These are phyloP conservation scores for Neolamprologus modestus DNA, from an alignment of 2,113 vertebrate species.

Conservation along the genomic window DNA sequence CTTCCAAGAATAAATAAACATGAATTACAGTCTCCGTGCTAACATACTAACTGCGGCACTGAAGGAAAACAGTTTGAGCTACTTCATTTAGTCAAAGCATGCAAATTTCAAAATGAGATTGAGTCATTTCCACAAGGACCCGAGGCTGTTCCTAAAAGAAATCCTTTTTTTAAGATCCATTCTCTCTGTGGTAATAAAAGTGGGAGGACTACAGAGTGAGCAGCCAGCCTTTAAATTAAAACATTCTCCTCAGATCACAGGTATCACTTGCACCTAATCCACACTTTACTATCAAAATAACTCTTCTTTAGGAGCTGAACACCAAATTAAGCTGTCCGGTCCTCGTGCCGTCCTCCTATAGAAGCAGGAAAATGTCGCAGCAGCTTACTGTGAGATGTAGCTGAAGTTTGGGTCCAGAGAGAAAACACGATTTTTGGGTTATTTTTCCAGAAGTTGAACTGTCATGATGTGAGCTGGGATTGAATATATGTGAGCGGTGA, in stretches of 20 bases:
- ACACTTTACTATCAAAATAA: slow-evolving; percentile 17
- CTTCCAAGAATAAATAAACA: neutral
- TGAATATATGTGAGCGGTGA: neutral
- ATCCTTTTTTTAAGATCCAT: slow-evolving; percentile 43
- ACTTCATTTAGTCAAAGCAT: slow-evolving; percentile 53
- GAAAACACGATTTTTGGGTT: neutral
- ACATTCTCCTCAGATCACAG: slow-evolving; percentile 52
- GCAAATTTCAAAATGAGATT: slow-evolving; percentile 57
- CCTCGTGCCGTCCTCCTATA: neutral
- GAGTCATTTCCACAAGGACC: slow-evolving; percentile 54
- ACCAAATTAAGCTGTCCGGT: slow-evolving; percentile 19
- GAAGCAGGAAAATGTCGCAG: neutral
- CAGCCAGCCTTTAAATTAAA: slow-evolving; percentile 65
- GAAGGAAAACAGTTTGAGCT: neutral
- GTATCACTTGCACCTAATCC: slow-evolving; percentile 54
- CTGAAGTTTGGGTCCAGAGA: neutral
- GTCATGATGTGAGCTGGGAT: neutral
- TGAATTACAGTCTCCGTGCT: neutral
- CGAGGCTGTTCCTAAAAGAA: slow-evolving; percentile 34
- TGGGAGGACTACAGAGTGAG: slow-evolving; percentile 27
- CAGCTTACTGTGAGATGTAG: neutral
- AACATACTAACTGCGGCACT: neutral
- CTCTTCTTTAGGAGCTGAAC: neutral
- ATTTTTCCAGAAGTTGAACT: neutral
- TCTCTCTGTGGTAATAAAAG: slow-evolving; percentile 53